Conservation (phyloP, 2,113 vertebrate species). For the Phodopus roborovskii region DNA sequence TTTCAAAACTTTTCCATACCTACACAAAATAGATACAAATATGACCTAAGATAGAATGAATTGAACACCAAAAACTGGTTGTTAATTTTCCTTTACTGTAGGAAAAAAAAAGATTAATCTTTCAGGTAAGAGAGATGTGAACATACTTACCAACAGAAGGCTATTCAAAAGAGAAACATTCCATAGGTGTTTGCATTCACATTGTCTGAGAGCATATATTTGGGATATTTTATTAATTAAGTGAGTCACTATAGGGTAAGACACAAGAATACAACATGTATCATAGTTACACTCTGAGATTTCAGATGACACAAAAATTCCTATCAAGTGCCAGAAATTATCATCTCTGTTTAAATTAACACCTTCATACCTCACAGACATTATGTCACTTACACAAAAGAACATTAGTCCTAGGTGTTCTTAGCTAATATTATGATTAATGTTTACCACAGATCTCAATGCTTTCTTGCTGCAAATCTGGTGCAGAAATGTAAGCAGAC, state of each 20-base stretch:
- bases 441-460: not conserved
- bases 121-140: not conserved
- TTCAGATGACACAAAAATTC: not conserved
- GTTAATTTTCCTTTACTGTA: not conserved
- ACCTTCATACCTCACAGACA: not conserved
- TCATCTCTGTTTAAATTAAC: not conserved
- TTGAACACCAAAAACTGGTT: not conserved
- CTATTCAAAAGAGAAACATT: not conserved
- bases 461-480: not conserved
- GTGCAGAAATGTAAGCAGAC: not conserved
- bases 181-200: not conserved
- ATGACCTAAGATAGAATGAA: not conserved
- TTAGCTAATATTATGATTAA: not conserved
- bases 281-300: not conserved
- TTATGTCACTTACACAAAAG: not conserved
- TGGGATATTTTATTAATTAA: not conserved
- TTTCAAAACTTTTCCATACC: not conserved
- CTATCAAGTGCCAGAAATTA: not conserved
- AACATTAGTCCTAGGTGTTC: not conserved
- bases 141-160: not conserved
- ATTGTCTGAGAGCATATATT: not conserved
- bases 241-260: not conserved
- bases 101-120: not conserved
- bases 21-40: not conserved
- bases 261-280: not conserved